These are phyloP conservation scores for Drosophila neotestacea DNA, from an alignment of 2,888 invertebrate species.

Conservation along the genomic window DNA sequence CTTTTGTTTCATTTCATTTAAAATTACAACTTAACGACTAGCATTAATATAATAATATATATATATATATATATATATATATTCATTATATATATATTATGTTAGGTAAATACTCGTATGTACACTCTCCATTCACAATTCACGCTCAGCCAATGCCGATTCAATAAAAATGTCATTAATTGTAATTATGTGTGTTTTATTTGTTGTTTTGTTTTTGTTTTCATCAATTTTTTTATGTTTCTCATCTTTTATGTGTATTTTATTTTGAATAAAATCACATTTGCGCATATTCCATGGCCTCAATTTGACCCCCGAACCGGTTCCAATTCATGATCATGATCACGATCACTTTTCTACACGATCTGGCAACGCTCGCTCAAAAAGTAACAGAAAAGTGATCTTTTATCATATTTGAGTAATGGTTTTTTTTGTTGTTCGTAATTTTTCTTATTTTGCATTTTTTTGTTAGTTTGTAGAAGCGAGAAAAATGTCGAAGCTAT, in stretches of 20 bases:
- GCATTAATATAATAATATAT: constrained; percentile 60
- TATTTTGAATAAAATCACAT: constrained; percentile 84
- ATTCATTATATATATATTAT: constrained; percentile 54
- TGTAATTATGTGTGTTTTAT: constrained; percentile 54
- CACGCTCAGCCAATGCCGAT: constrained; percentile 57
- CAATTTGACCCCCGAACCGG: constrained; percentile 40
- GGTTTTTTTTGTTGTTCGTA: constrained; percentile 16
- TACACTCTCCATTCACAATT: constrained; percentile 51
- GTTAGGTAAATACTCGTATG: constrained; percentile 65
- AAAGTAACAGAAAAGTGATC: constrained; percentile 20
- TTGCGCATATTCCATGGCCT: constrained; percentile 76
- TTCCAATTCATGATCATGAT: constrained; percentile 10
- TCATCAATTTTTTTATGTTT: constrained; percentile 11
- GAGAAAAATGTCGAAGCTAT: constrained; percentile 68
- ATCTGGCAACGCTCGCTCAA: constrained; percentile 12
- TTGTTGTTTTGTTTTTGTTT: constrained; percentile 54
- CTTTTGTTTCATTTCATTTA: constrained; percentile 74
- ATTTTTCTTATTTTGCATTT: constrained; percentile 34
- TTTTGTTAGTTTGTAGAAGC: constrained; percentile 55
- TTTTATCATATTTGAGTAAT: constrained; percentile 13
- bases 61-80: constrained; percentile 52
- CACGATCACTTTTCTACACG: constrained; percentile 2
- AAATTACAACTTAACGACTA: constrained; percentile 78
- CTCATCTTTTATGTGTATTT: constrained; percentile 73
- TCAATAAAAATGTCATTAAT: constrained; percentile 76